Evolutionary conservation across 1,140 invertebrate species (phyloP).

Genomic region (Zaprionus nigranus): DNA sequence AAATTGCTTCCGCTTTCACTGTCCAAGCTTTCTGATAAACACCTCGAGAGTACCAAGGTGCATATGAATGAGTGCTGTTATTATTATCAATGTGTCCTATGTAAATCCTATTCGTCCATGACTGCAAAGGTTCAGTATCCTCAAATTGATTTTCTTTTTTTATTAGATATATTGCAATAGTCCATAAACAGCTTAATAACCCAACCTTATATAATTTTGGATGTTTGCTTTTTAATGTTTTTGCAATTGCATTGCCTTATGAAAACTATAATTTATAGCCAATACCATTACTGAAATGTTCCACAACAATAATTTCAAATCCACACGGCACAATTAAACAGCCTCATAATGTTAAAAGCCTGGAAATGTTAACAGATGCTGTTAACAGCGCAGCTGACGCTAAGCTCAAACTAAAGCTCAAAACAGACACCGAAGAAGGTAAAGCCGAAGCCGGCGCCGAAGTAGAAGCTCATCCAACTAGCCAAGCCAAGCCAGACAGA

Average conservation of each 20-base stretch:
- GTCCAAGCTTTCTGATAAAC: conserved; percentile 16
- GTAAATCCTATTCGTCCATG: no score
- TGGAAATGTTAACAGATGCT: conserved; percentile 8
- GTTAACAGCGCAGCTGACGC: conserved; percentile 8
- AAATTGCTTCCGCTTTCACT: conserved; percentile 76
- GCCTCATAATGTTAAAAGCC: conserved; percentile 12
- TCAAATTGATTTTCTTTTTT: neutral
- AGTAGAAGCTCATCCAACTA: conserved; percentile 1
- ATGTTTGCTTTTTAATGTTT: neutral
- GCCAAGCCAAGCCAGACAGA: conserved; percentile 23
- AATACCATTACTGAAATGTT: neutral
- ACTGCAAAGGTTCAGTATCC: neutral
- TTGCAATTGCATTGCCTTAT: neutral
- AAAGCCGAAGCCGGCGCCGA: neutral
- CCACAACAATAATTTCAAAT: neutral
- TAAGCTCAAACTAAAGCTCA: neutral
- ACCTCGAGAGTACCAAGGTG: neutral
- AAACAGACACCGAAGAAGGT: conserved; percentile 8
- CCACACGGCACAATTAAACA: conserved; percentile 2
- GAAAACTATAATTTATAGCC: neutral
- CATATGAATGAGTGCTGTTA: neutral
- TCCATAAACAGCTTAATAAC: neutral
- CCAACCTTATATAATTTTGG: neutral
- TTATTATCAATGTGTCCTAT: no score
- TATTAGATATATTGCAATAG: neutral